Evolutionary conservation across 2,888 invertebrate species (phyloP).

Genomic region (Clusia tigrina): DNA sequence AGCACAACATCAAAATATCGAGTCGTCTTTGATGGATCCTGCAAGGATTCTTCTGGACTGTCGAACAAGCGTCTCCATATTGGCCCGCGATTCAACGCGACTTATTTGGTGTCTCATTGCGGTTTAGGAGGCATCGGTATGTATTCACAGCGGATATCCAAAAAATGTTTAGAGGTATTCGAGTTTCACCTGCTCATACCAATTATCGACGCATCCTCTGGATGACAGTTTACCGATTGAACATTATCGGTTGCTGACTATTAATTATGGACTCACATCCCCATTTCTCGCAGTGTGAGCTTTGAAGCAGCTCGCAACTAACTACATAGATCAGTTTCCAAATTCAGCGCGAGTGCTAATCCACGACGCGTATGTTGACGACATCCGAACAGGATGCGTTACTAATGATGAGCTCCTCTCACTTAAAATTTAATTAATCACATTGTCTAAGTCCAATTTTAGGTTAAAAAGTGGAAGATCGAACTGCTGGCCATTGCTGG

Average conservation of each 20-base stretch:
- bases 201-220: too few species aligned
- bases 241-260: background rate
- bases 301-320: background rate
- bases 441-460: too few species aligned
- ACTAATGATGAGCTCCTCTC: too few species aligned
- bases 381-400: too few species aligned
- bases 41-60: constrained; percentile 25
- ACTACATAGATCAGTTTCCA: too few species aligned
- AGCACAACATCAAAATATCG: constrained; percentile 30
- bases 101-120: constrained; percentile 30
- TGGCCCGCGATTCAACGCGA: constrained; percentile 28
- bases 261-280: background rate
- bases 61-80: constrained; percentile 25
- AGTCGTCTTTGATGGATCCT: constrained; percentile 31
- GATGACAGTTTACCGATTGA: constrained; percentile 24
- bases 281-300: constrained; percentile 3
- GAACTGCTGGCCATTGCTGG: too few species aligned
- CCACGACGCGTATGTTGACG: too few species aligned
- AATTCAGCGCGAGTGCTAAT: too few species aligned
- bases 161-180: constrained; percentile 37
- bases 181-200: constrained; percentile 26
- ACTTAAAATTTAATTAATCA: too few species aligned
- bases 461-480: too few species aligned
- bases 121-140: constrained; percentile 32
- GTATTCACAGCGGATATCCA: constrained; percentile 32